Evolutionary conservation across 2,797 vertebrate species (phyloP).

Genomic region (Oreochromis grahami): DNA sequence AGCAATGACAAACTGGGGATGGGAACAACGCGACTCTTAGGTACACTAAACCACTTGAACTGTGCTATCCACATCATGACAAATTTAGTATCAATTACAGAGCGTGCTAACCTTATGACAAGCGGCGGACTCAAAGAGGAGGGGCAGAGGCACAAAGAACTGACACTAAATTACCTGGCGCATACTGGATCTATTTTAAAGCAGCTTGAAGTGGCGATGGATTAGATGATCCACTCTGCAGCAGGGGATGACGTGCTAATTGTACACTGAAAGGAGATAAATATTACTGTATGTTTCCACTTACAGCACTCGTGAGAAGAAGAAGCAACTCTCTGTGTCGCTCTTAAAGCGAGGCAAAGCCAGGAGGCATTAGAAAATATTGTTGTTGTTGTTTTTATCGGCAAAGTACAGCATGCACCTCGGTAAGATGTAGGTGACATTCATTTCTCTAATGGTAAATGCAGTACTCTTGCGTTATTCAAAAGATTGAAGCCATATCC

Average conservation of each 20-base stretch:
- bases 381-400: slow-evolving; percentile 31
- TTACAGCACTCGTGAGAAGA: background rate
- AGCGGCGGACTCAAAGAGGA: slow-evolving; percentile 50
- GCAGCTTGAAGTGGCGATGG: slow-evolving; percentile 49
- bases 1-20: slow-evolving; percentile 58
- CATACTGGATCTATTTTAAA: slow-evolving; percentile 64
- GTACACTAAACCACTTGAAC: slow-evolving; percentile 64
- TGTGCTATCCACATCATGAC: slow-evolving; percentile 67
- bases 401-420: slow-evolving; percentile 48
- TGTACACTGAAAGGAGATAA: slow-evolving; percentile 59
- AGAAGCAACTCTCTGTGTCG: background rate
- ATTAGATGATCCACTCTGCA: slow-evolving; percentile 56
- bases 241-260: slow-evolving; percentile 56
- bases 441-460: slow-evolving; percentile 77
- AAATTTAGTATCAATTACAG: slow-evolving; percentile 77
- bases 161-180: slow-evolving; percentile 67
- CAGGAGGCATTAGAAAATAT: slow-evolving; percentile 28
- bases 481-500: slow-evolving; percentile 70
- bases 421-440: slow-evolving; percentile 63
- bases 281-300: slow-evolving; percentile 46
- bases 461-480: slow-evolving; percentile 66
- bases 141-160: slow-evolving; percentile 50
- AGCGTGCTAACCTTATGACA: slow-evolving; percentile 67
- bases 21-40: slow-evolving; percentile 51
- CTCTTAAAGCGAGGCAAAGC: background rate